Conservation (phyloP, 1,140 invertebrate genomes). For the Catajapyx aquilonaris region DNA sequence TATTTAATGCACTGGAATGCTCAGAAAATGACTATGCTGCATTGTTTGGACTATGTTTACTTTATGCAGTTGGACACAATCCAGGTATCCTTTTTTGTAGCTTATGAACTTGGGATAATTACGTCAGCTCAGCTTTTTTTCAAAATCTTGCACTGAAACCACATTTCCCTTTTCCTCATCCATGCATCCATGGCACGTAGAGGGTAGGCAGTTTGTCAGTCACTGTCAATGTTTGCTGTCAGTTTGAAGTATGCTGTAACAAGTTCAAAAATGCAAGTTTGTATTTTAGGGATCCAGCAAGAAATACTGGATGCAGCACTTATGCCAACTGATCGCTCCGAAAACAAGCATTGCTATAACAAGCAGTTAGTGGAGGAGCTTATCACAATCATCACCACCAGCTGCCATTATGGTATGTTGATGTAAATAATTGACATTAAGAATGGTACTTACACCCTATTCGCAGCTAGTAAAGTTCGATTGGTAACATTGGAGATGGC, state of each 20-base stretch:
- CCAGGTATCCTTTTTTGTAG: conserved; percentile 57
- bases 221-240: no score
- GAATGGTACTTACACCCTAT: neutral
- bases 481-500: conserved; percentile 80
- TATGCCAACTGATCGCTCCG: conserved; percentile 20
- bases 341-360: conserved; percentile 38
- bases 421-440: neutral
- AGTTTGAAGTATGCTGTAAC: neutral
- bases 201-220: no score
- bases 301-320: conserved; percentile 47
- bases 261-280: neutral
- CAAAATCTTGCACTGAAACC: no score
- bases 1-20: conserved; percentile 62
- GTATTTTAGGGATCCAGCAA: conserved; percentile 39
- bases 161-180: no score
- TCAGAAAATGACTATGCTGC: conserved; percentile 85
- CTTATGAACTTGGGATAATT: no score
- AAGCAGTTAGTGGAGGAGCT: conserved; percentile 52
- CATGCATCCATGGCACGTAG: no score
- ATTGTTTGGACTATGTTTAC: conserved; percentile 72
- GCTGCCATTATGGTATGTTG: conserved; percentile 53
- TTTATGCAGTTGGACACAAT: conserved; percentile 86
- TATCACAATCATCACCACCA: conserved; percentile 52
- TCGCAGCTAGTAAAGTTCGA: conserved; percentile 48
- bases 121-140: no score